A percentile compares a stretch with the other conserved stretches of the same genome.
Conservation (phyloP, 37 sponge, comb jelly and placozoan genomes). For the Agelas oroides region DNA sequence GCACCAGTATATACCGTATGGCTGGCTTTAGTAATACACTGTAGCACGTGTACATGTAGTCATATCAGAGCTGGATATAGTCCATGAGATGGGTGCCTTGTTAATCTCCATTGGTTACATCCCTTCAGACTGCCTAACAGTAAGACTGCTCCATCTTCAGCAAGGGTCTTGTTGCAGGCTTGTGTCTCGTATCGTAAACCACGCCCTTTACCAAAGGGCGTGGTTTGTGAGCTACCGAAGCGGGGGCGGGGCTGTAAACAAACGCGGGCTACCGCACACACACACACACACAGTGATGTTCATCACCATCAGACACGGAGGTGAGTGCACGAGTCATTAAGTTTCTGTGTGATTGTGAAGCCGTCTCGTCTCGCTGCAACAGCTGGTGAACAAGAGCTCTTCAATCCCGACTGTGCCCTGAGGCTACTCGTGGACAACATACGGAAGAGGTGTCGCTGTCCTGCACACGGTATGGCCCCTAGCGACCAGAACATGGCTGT, state of each 20-base stretch:
- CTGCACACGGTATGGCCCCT: background rate
- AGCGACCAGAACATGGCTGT: background rate
- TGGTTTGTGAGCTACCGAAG: too few relatives aligned
- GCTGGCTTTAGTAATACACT: too few relatives aligned
- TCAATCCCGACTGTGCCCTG: constrained; percentile 78
- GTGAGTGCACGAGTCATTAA: constrained; percentile 17
- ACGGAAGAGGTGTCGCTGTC: constrained; percentile 59
- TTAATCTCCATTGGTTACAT: too few relatives aligned
- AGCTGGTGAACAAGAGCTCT: constrained; percentile 70
- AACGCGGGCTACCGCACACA: background rate
- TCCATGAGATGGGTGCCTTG: too few relatives aligned
- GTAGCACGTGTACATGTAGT: too few relatives aligned
- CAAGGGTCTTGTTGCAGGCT: too few relatives aligned
- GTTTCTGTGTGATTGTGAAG: background rate
- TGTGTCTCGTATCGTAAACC: too few relatives aligned
- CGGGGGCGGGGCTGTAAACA: background rate
- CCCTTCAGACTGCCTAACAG: too few relatives aligned
- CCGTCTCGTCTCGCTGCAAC: background rate
- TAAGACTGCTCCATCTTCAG: too few relatives aligned
- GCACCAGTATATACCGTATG: too few relatives aligned
- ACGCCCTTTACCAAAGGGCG: too few relatives aligned
- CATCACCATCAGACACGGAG: constrained; percentile 69
- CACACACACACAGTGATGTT: constrained; percentile 33
- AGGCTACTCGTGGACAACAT: constrained; percentile 59
- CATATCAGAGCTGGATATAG: too few relatives aligned